A percentile compares a stretch with the other conserved stretches of the same genome.
Evolutionary conservation across 23 tunicate genomes (phyloP).

Genomic region (Styela plicata): DNA sequence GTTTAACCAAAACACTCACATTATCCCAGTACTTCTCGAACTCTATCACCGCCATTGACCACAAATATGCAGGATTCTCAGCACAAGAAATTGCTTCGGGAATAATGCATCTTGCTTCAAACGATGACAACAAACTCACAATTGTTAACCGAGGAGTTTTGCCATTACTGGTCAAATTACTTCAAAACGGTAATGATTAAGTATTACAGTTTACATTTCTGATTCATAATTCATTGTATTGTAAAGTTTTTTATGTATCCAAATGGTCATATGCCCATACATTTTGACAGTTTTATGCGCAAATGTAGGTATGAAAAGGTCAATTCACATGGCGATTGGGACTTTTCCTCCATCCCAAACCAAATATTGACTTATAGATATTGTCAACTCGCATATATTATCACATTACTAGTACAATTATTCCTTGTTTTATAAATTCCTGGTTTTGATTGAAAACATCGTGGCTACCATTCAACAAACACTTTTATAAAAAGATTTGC

Average conservation of each 20-base stretch:
- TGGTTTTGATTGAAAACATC: too few species aligned
- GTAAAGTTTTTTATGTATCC: not conserved
- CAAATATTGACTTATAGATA: too few species aligned
- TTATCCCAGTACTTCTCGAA: not conserved
- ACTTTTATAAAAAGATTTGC: too few species aligned
- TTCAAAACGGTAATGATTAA: constrained; percentile 25
- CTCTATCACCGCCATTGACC: constrained; percentile 22
- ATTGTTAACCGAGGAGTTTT: constrained; percentile 43
- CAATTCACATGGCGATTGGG: too few species aligned
- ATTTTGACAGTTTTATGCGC: not conserved
- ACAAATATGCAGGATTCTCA: constrained; percentile 39
- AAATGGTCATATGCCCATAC: not conserved
- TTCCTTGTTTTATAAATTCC: too few species aligned
- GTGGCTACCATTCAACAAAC: too few species aligned
- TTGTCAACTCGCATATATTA: too few species aligned
- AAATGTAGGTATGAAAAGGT: too few species aligned
- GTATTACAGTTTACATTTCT: not conserved
- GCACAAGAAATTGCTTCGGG: constrained; percentile 49
- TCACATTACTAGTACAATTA: too few species aligned
- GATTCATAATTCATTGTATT: not conserved
- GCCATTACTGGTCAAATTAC: constrained; percentile 18
- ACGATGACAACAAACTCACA: constrained; percentile 41
- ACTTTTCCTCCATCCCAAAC: too few species aligned
- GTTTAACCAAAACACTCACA: too few species aligned
- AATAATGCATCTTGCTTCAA: constrained; percentile 50